Percentiles rank a stretch among this genome's conserved stretches.
These are phyloP conservation scores for Phymorhynchus buccinoides DNA, from an alignment of 1,140 invertebrate genomes.

Conservation along the genomic window DNA sequence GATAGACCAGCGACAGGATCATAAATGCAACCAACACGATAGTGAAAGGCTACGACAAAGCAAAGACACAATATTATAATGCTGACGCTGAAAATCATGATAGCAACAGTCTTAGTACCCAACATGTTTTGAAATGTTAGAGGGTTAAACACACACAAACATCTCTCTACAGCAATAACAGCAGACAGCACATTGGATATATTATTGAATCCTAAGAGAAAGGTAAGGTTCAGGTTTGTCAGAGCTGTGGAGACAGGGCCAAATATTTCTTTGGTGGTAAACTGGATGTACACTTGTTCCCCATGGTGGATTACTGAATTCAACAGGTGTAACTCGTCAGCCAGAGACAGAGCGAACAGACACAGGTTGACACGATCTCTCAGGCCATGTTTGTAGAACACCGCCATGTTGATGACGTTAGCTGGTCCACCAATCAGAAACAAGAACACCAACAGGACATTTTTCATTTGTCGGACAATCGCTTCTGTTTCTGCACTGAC, in stretches of 20 bases:
- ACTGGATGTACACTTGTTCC: neutral
- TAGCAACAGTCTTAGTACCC: neutral
- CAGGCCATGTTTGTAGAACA: neutral
- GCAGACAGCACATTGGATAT: conserved; percentile 3
- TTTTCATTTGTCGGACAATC: neutral
- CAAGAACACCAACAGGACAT: neutral
- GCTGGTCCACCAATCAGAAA: conserved; percentile 15
- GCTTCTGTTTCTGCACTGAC: neutral
- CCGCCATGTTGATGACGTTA: conserved; percentile 13
- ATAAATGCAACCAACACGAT: neutral
- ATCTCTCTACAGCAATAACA: neutral
- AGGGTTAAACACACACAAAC: conserved; percentile 13
- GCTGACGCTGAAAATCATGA: neutral
- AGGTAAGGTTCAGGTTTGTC: neutral
- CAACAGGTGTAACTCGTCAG: neutral
- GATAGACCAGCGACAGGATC: neutral
- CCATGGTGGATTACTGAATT: no score
- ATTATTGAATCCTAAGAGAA: neutral
- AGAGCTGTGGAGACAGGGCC: neutral
- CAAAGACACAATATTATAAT: neutral
- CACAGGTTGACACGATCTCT: conserved; percentile 3
- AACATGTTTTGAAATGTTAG: neutral
- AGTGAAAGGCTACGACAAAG: neutral
- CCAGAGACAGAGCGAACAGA: neutral
- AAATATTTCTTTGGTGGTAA: neutral